Conservation (phyloP, 2,797 vertebrate genomes). For the Falco peregrinus region DNA sequence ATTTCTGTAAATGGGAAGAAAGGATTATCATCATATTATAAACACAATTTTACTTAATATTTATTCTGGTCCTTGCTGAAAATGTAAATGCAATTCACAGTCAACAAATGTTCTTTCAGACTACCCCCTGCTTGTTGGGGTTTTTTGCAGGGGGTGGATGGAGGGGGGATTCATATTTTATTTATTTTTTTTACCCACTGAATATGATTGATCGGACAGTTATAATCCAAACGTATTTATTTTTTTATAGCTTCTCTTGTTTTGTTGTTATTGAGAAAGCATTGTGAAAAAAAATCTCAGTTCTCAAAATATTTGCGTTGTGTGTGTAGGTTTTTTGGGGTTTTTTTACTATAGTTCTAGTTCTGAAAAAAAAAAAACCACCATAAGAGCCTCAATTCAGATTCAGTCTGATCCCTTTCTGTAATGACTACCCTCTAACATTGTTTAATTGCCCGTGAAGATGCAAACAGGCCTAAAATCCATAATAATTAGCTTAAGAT, state of each 20-base stretch:
- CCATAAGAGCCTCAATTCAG: neutral
- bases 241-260: neutral
- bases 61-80: neutral
- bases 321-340: neutral
- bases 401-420: neutral
- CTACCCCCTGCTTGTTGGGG: neutral
- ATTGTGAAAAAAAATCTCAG: neutral
- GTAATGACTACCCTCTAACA: conserved; percentile 31
- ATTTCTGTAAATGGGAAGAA: neutral
- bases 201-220: neutral
- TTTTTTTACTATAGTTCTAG: neutral
- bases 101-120: neutral
- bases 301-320: neutral
- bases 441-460: conserved; percentile 55
- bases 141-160: neutral
- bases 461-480: conserved; percentile 44
- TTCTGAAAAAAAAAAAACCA: neutral
- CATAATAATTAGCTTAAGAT: conserved; percentile 65
- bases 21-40: neutral
- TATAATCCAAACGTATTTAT: neutral
- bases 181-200: neutral
- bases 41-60: neutral
- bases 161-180: neutral
- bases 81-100: neutral
- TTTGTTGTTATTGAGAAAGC: neutral